Conservation (phyloP, 2,888 invertebrate genomes). For the Eupithecia inturbata region DNA sequence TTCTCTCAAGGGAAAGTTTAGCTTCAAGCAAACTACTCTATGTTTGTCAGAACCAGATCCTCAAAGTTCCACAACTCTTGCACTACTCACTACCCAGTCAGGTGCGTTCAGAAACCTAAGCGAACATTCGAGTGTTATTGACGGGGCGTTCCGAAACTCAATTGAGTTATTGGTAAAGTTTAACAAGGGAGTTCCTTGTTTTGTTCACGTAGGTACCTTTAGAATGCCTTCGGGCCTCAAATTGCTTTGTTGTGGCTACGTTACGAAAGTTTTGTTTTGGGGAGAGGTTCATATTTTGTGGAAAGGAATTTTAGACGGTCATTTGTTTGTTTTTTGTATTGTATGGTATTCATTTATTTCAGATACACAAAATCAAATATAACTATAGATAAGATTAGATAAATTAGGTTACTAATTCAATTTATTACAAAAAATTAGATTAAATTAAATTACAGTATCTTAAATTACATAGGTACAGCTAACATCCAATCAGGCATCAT, state of each 20-base stretch:
- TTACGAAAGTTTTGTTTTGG: constrained; percentile 27
- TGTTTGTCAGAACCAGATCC: background rate
- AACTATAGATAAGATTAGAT: too few relatives aligned
- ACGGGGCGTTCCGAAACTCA: constrained; percentile 43
- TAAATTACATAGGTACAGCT: too few relatives aligned
- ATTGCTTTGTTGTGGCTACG: constrained; percentile 34
- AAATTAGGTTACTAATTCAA: too few relatives aligned
- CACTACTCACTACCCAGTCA: constrained; percentile 24
- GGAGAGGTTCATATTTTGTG: constrained; percentile 10
- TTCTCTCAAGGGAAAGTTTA: background rate
- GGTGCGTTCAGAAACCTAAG: constrained; percentile 49
- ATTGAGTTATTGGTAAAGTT: constrained; percentile 62
- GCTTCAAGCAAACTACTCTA: background rate
- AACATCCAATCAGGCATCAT: too few relatives aligned
- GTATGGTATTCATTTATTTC: too few relatives aligned
- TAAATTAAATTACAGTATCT: too few relatives aligned
- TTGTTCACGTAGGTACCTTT: constrained; percentile 26
- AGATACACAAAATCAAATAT: too few relatives aligned
- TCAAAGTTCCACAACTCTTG: constrained; percentile 17
- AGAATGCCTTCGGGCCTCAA: constrained; percentile 26
- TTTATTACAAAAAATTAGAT: too few relatives aligned
- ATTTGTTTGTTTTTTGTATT: constrained; percentile 2
- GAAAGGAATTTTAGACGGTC: background rate
- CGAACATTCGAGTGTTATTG: constrained; percentile 49
- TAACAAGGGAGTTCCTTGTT: constrained; percentile 35